Evolutionary conservation across 2,797 vertebrate genomes (phyloP), one percentile per base, ranked within the genome.

Genomic region (Rhynchotus rufescens): DNA sequence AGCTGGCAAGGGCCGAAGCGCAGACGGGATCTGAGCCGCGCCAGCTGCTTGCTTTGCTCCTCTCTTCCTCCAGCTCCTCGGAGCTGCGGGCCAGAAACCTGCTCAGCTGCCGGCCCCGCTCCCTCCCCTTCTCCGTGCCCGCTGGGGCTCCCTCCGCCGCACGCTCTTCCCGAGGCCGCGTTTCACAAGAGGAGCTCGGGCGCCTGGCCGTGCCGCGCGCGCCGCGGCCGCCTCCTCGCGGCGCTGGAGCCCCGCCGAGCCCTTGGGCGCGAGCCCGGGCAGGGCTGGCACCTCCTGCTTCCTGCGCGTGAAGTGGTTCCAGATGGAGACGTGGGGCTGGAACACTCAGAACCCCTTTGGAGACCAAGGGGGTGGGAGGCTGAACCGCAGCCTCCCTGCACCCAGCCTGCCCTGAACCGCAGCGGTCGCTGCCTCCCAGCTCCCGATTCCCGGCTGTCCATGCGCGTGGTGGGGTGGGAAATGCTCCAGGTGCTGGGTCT

Each of bases 11-110:
- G 23, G 34, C 16, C 28, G 26, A 30, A 54, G 21, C 28, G 21
- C 9, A 1, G 28, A 14, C 1, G 4, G 47, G 14, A 21, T 30
- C 59, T 32, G 1, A 2, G 66, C 1, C 15, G 23, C n/a, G 23
- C 32, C 20, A 34, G 13, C 25, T 13, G 10, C 10, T 20, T 30
- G 28, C 49, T 34, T 28, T 30, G 38, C 36, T 15, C 13, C 9
- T 42, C 20, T n/a, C 14, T 25, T 17, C 4, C 62, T 8, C 25
- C 16, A 36, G 34, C 67, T 30, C 32, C 25, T 12, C 8, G 17
- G 28, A 20, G 47, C 19, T 30, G 19, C 4, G 34, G 15, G 49
- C 36, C 7, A 20, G 21, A 12, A 14, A 22, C 25, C 14, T 7
- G 49, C 68, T 23, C 49, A 47, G 16, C 7, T 25, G n/a, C 34